These are phyloP conservation scores for Nezara viridula DNA, from an alignment of 2,888 invertebrate species.

Conservation along the genomic window DNA sequence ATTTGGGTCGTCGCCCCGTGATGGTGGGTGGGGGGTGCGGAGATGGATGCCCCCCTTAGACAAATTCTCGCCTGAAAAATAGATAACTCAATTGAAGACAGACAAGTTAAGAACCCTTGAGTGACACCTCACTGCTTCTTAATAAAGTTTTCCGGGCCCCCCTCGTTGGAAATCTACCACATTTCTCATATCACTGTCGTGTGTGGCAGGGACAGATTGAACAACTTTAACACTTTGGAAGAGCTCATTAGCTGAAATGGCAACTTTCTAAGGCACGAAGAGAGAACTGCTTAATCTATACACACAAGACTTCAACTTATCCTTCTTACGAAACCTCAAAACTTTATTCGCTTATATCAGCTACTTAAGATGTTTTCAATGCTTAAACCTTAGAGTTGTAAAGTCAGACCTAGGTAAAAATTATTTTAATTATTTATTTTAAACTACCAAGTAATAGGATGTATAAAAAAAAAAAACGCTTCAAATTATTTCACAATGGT, in stretches of 20 bases:
- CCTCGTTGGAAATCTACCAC: not conserved
- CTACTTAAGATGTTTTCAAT: not conserved
- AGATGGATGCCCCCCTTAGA: not conserved
- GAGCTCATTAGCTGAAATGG: not conserved
- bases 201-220: not conserved
- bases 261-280: not conserved
- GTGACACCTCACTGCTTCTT: not conserved
- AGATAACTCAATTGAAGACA: constrained; percentile 30
- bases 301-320: not conserved
- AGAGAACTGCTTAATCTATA: not conserved
- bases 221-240: not conserved
- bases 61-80: constrained; percentile 13
- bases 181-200: constrained; percentile 20
- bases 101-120: not conserved
- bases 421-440: no score
- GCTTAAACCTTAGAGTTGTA: not conserved
- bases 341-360: constrained; percentile 8
- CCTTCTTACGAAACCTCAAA: constrained; percentile 7
- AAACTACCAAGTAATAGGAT: no score
- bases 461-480: no score
- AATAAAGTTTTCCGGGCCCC: not conserved
- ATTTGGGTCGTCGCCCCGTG: not conserved
- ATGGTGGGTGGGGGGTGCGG: not conserved
- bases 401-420: no score
- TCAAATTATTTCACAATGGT: no score